Percentiles rank a stretch among this genome's conserved stretches.
Evolutionary conservation across 1,140 invertebrate species (phyloP).

Genomic region (Platorchestia sp.): DNA sequence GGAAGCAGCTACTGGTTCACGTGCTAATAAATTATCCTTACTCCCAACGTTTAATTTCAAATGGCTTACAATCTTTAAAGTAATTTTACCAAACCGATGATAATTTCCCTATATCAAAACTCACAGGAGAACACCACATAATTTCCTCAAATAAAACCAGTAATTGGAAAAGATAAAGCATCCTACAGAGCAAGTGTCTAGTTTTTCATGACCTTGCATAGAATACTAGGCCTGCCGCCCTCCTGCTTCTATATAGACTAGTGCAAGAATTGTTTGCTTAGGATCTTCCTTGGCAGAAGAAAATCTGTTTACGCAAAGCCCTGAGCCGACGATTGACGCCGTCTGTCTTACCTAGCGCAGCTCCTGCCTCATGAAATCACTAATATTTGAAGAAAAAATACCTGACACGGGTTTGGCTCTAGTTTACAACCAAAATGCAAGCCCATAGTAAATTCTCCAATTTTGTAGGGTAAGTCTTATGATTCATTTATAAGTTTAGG

Average conservation of each 20-base stretch:
- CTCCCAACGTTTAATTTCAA: no score
- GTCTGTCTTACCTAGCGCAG: slow-evolving; percentile 7
- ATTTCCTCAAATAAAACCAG: no score
- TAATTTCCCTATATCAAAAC: no score
- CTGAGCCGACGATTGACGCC: slow-evolving; percentile 15
- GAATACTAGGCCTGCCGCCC: background rate
- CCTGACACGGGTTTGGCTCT: background rate
- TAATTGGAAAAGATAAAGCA: no score
- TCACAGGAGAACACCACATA: no score
- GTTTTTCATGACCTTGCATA: background rate
- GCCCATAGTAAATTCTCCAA: background rate
- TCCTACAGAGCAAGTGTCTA: background rate
- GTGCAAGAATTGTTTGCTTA: slow-evolving; percentile 31
- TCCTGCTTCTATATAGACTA: slow-evolving; percentile 16
- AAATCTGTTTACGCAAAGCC: slow-evolving; percentile 35
- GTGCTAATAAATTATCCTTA: no score
- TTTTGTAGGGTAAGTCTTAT: background rate
- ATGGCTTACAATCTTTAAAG: no score
- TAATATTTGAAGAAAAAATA: slow-evolving; percentile 24
- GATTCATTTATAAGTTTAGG: background rate
- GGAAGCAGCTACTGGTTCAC: no score
- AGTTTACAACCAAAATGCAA: background rate
- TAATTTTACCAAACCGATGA: no score
- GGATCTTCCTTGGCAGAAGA: slow-evolving; percentile 4
- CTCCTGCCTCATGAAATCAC: background rate